Evolutionary conservation across 2,797 vertebrate genomes (phyloP).

Genomic region (Esox lucius): DNA sequence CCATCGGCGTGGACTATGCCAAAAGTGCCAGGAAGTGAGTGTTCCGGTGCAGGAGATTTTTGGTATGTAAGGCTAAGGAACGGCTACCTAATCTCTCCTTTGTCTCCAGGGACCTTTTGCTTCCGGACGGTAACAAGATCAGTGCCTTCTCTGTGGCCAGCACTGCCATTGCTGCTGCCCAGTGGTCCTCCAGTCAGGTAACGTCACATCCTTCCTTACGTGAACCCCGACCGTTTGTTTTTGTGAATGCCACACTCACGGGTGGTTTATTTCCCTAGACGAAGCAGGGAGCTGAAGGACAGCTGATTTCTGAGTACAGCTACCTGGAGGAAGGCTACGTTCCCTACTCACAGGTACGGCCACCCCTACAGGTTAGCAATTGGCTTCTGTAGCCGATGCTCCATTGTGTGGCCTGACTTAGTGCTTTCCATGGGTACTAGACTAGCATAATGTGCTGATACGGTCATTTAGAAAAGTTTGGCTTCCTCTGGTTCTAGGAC

Average conservation of each 20-base stretch:
- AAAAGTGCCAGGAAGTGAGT: conserved; percentile 98
- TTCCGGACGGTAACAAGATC: conserved; percentile 94
- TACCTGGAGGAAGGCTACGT: conserved; percentile 91
- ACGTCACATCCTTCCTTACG: not conserved
- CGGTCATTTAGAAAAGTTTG: not conserved
- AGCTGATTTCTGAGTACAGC: conserved; percentile 82
- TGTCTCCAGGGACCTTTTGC: conserved; percentile 84
- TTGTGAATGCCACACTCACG: conserved; percentile 10
- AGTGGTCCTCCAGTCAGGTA: conserved; percentile 99
- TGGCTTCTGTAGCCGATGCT: not conserved
- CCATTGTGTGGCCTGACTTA: not conserved
- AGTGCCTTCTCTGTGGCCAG: conserved; percentile 98
- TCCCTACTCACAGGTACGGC: conserved; percentile 84
- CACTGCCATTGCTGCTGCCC: conserved; percentile 97
- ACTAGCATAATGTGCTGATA: not conserved
- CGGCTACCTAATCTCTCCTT: not conserved
- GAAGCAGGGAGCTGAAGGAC: conserved; percentile 83
- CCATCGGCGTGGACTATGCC: conserved; percentile 97
- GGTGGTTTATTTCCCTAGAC: conserved; percentile 66
- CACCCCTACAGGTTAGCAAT: not conserved
- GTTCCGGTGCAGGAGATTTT: not conserved
- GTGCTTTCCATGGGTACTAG: no score
- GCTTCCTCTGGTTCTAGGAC: conserved; percentile 70
- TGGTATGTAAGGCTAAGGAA: no score
- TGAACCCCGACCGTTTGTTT: not conserved